These are phyloP conservation scores for Matsumurasca onukii DNA, from an alignment of 1,140 invertebrate species.

Conservation along the genomic window DNA sequence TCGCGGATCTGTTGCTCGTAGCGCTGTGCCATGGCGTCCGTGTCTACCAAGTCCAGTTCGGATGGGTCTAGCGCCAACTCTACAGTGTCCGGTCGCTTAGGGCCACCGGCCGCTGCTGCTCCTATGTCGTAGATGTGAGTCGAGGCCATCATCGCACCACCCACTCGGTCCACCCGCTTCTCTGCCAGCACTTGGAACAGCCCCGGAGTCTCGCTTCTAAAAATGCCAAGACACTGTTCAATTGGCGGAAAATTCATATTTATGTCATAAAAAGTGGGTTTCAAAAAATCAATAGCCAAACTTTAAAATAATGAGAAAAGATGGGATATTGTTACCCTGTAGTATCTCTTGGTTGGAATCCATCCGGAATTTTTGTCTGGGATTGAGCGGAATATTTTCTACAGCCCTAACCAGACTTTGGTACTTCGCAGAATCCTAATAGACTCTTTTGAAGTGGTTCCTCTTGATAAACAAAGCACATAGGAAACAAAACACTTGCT, in stretches of 20 bases:
- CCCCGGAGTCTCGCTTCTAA: constrained; percentile 82
- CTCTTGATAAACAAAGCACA: too few species aligned
- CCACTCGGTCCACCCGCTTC: constrained; percentile 86
- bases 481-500: too few species aligned
- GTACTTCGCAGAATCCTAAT: too few species aligned
- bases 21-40: constrained; percentile 92
- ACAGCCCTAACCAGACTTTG: too few species aligned
- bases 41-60: constrained; percentile 90
- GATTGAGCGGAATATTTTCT: too few species aligned
- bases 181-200: constrained; percentile 94
- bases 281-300: constrained; percentile 13
- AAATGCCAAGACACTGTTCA: too few species aligned
- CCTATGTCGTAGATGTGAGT: constrained; percentile 94
- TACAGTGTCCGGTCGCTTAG: constrained; percentile 62
- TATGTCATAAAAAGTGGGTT: constrained; percentile 24
- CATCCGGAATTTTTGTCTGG: too few species aligned
- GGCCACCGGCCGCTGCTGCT: constrained; percentile 49
- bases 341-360: too few species aligned
- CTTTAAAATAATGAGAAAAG: not conserved
- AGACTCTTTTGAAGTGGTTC: too few species aligned
- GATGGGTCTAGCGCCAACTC: constrained; percentile 96
- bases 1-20: constrained; percentile 96
- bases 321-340: too few species aligned
- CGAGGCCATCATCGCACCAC: constrained; percentile 97
- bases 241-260: too few species aligned